A percentile compares a stretch with the other conserved stretches of the same genome.
phyloP scores from a whole-genome alignment of 2,888 invertebrate species.

The Torymus aiolomorphi region DNA sequence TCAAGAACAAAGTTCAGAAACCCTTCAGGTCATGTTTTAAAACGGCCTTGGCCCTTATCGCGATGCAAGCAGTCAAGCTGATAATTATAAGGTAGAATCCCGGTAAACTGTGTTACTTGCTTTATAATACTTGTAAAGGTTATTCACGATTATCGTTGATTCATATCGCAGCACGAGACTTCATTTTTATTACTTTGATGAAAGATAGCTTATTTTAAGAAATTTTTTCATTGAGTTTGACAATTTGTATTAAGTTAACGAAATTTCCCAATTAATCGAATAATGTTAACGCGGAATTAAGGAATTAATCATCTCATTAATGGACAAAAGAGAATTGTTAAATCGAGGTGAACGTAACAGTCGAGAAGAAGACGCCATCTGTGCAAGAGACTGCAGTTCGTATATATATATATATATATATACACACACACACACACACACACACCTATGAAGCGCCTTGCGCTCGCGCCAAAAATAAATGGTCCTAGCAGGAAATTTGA shows the following conservation, averaged over 20 bases:
- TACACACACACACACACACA: too few relatives aligned
- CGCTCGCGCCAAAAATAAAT: slow-evolving; percentile 34
- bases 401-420: too few relatives aligned
- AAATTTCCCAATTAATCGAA: too few relatives aligned
- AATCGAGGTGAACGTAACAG: too few relatives aligned
- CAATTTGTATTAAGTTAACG: too few relatives aligned
- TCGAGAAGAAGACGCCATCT: too few relatives aligned
- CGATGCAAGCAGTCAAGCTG: not conserved
- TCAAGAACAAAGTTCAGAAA: not conserved
- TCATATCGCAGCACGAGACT: not conserved
- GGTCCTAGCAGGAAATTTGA: slow-evolving; percentile 35
- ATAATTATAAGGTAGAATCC: slow-evolving; percentile 36
- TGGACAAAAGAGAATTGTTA: too few relatives aligned
- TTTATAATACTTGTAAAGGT: slow-evolving; percentile 5
- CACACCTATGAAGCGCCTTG: slow-evolving; percentile 40
- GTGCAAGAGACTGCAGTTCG: too few relatives aligned
- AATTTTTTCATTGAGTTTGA: not conserved
- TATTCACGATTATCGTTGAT: slow-evolving; percentile 12
- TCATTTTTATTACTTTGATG: not conserved
- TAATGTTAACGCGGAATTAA: too few relatives aligned
- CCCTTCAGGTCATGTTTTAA: not conserved
- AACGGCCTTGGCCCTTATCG: slow-evolving; percentile 18
- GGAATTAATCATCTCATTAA: too few relatives aligned
- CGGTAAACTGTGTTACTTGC: not conserved
- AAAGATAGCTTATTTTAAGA: not conserved